Evolutionary conservation across 2,888 invertebrate genomes (phyloP).

Genomic region (Luperina nickerlii): DNA sequence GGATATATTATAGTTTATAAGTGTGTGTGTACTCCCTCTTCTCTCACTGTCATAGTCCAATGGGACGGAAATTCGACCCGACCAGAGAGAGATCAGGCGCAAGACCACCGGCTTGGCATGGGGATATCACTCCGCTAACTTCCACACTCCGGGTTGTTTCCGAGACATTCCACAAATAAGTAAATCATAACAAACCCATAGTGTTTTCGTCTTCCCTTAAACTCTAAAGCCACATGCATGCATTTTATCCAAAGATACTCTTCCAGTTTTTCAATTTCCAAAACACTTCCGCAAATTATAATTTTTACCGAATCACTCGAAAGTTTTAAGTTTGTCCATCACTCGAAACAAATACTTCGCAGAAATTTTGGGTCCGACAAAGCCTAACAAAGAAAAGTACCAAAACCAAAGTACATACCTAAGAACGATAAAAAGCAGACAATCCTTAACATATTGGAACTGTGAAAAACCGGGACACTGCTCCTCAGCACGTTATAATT

Average conservation of each 20-base stretch:
- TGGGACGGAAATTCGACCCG: too few species aligned
- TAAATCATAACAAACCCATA: background rate
- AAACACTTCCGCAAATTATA: background rate
- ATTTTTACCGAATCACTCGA: background rate
- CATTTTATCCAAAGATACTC: background rate
- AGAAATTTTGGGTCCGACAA: background rate
- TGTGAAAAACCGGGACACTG: constrained; percentile 2
- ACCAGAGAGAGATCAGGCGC: too few species aligned
- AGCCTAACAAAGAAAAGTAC: background rate
- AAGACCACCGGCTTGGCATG: too few species aligned
- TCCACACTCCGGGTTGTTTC: too few species aligned
- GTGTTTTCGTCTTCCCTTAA: background rate
- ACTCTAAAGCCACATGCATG: background rate
- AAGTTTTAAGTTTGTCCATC: too few species aligned
- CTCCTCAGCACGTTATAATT: constrained; percentile 13
- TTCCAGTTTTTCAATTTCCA: background rate
- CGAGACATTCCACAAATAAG: background rate
- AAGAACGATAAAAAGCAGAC: constrained; percentile 9
- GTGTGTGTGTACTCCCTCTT: too few species aligned
- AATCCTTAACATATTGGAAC: constrained; percentile 39
- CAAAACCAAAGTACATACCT: constrained; percentile 34
- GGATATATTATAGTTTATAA: too few species aligned
- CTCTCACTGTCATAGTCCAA: too few species aligned
- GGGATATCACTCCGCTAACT: too few species aligned
- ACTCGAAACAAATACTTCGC: background rate